Conservation (phyloP, 2,113 vertebrate genomes). For the Ammodytes marinus region DNA sequence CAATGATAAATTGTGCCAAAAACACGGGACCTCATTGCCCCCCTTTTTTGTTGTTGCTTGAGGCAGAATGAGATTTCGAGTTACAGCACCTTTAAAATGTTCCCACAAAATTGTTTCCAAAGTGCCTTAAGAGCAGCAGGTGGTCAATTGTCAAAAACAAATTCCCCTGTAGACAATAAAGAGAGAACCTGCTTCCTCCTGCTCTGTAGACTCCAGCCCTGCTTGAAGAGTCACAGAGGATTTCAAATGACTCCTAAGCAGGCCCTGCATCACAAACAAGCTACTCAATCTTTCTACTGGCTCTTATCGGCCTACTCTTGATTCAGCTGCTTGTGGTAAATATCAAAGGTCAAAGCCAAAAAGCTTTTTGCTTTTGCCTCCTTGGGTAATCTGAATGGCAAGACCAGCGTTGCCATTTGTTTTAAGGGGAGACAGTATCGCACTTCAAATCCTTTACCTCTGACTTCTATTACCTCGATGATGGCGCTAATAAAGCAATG, state of each 20-base stretch:
- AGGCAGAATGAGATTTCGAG: conserved; percentile 19
- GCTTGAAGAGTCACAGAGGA: conserved; percentile 54
- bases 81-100: conserved; percentile 16
- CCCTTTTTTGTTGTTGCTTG: not conserved
- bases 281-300: conserved; percentile 38
- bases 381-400: conserved; percentile 34
- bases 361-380: conserved; percentile 67
- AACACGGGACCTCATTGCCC: not conserved
- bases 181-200: conserved; percentile 29
- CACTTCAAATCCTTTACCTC: conserved; percentile 27
- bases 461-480: conserved; percentile 27
- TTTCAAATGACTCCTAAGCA: conserved; percentile 36
- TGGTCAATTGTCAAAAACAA: conserved; percentile 50
- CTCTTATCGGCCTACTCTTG: conserved; percentile 55
- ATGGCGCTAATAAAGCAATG: not conserved
- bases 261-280: conserved; percentile 53
- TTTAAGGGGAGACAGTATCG: conserved; percentile 27
- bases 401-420: conserved; percentile 48
- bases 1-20: not conserved
- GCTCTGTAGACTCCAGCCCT: conserved; percentile 45
- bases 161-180: conserved; percentile 42
- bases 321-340: conserved; percentile 40
- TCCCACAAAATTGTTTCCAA: conserved; percentile 25
- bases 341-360: conserved; percentile 72
- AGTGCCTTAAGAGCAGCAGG: conserved; percentile 38